Evolutionary conservation across 2,113 vertebrate genomes (phyloP).

Genomic region (Crotalus viridis): DNA sequence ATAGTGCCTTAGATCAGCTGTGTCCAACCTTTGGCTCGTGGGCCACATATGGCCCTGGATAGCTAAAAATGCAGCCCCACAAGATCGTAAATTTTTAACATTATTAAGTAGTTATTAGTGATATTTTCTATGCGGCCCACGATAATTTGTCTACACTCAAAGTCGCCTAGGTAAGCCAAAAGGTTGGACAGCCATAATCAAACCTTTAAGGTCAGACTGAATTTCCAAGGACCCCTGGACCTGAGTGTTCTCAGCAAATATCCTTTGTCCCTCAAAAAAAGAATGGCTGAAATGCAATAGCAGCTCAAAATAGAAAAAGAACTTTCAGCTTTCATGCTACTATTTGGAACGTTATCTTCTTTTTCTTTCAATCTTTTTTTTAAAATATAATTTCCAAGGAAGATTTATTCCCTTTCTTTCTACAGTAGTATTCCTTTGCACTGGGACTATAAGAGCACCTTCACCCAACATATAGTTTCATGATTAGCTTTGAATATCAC

Average conservation of each 20-base stretch:
- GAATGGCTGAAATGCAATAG: background rate
- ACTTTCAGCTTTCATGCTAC: background rate
- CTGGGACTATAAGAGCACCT: background rate
- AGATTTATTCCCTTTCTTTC: background rate
- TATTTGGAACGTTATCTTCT: background rate
- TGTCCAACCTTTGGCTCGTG: too few species aligned
- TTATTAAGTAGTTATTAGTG: background rate
- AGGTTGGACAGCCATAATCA: background rate
- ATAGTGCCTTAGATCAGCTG: background rate
- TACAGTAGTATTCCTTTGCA: background rate
- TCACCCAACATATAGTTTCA: background rate
- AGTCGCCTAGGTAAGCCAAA: background rate
- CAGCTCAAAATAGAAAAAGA: background rate
- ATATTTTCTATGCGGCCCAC: background rate
- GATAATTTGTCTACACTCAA: background rate
- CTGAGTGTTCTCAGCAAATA: background rate
- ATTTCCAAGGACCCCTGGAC: background rate
- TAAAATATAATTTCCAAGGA: background rate
- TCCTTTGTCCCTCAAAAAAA: background rate
- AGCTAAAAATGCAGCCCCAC: background rate
- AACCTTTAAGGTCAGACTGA: background rate
- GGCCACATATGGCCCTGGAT: background rate
- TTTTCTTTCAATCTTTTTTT: background rate
- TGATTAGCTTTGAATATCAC: background rate
- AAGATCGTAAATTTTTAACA: background rate